phyloP scores from a whole-genome alignment of 2,888 invertebrate genomes.

The Amorpha juglandis region DNA sequence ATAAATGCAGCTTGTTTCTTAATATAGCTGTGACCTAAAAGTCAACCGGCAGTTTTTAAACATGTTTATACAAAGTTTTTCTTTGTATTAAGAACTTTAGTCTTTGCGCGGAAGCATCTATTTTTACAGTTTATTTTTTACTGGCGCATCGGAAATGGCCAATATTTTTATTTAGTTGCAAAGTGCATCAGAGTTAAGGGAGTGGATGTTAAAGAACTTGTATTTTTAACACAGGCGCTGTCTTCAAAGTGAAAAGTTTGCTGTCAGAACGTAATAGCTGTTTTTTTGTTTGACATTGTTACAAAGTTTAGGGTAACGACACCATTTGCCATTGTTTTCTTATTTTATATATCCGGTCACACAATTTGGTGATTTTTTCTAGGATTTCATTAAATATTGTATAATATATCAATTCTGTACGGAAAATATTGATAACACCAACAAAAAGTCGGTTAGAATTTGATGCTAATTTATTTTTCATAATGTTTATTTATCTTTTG shows the following conservation, averaged over 20 bases:
- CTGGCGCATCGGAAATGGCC: slow-evolving; percentile 11
- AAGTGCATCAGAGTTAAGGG: slow-evolving; percentile 30
- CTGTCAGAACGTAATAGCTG: slow-evolving; percentile 27
- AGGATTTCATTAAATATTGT: no score
- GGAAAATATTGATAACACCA: no score
- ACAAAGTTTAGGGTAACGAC: not conserved
- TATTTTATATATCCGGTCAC: not conserved
- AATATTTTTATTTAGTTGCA: slow-evolving; percentile 27
- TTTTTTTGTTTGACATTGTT: not conserved
- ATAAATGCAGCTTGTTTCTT: not conserved
- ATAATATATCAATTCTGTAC: no score
- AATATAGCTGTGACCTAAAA: slow-evolving; percentile 3
- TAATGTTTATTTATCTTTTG: no score
- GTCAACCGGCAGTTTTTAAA: not conserved
- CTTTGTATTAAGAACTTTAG: slow-evolving; percentile 14
- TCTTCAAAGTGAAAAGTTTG: slow-evolving; percentile 31
- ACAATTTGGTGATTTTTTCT: no score
- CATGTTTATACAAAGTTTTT: not conserved
- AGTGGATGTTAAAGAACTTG: slow-evolving; percentile 27
- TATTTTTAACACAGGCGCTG: slow-evolving; percentile 30
- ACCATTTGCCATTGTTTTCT: not conserved
- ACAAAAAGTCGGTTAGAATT: no score
- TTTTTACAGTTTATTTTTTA: slow-evolving; percentile 1
- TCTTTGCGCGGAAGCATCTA: not conserved
- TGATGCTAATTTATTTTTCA: no score